Conservation (phyloP, 2,888 invertebrate genomes). For the Sussaba pulchella region DNA sequence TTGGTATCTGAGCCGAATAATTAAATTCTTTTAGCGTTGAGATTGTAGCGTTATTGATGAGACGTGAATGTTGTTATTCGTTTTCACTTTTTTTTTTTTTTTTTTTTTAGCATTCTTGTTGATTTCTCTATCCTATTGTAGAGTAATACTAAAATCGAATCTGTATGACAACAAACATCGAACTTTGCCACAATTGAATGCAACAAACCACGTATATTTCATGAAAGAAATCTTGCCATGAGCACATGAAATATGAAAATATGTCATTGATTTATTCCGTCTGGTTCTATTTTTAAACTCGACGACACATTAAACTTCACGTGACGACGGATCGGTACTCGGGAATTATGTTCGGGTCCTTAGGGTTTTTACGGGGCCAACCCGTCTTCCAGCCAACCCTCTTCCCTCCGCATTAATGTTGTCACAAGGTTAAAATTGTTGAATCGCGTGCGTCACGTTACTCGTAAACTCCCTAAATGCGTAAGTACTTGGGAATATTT, state of each 20-base stretch:
- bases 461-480: conserved; percentile 18
- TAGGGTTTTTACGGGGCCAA: conserved; percentile 52
- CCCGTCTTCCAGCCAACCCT: too few relatives aligned
- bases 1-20: conserved; percentile 10
- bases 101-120: too few relatives aligned
- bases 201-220: conserved; percentile 19
- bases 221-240: conserved; percentile 28
- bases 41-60: too few relatives aligned
- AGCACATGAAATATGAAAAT: conserved; percentile 5
- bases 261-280: conserved; percentile 47
- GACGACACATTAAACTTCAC: conserved; percentile 49
- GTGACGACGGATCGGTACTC: conserved; percentile 24
- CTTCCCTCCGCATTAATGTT: conserved; percentile 20
- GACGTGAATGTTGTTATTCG: too few relatives aligned
- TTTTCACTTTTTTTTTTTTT: too few relatives aligned
- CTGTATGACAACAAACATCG: too few relatives aligned
- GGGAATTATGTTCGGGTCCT: conserved; percentile 53
- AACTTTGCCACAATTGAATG: too few relatives aligned
- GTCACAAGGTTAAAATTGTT: conserved; percentile 56
- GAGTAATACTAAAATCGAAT: too few relatives aligned
- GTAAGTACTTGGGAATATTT: conserved; percentile 41
- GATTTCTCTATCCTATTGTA: too few relatives aligned
- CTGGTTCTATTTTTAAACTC: conserved; percentile 55
- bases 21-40: too few relatives aligned
- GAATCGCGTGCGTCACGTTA: conserved; percentile 60